A percentile compares a stretch with the other conserved stretches of the same genome.
Evolutionary conservation across 1,140 invertebrate genomes (phyloP).

Genomic region (Mercenaria mercenaria): DNA sequence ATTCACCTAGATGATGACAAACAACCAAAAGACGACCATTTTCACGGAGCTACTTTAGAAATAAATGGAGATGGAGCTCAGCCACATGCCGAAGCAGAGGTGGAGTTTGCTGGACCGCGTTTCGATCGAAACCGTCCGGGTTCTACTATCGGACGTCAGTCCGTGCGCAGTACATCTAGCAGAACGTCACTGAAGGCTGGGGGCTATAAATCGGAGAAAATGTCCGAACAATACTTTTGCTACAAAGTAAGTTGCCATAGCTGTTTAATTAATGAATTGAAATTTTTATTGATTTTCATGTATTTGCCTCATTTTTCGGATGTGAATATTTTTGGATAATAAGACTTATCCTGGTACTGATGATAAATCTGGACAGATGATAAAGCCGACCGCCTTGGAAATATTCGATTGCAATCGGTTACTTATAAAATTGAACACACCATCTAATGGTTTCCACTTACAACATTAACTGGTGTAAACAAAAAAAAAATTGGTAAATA

Average conservation of each 20-base stretch:
- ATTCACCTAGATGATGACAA: constrained; percentile 74
- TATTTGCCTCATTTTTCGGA: not conserved
- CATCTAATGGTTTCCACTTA: no score
- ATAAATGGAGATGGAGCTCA: constrained; percentile 61
- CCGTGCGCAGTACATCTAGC: constrained; percentile 68
- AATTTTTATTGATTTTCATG: not conserved
- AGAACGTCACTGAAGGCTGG: constrained; percentile 74
- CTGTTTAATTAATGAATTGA: not conserved
- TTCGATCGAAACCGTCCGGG: constrained; percentile 74
- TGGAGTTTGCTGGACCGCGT: constrained; percentile 59
- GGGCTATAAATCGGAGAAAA: constrained; percentile 63
- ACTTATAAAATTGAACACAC: no score
- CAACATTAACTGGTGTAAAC: no score
- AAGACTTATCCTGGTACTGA: no score
- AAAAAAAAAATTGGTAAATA: no score
- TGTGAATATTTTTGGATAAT: not conserved
- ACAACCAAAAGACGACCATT: constrained; percentile 65
- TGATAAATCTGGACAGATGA: no score
- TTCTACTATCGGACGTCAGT: constrained; percentile 73
- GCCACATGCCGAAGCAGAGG: constrained; percentile 42
- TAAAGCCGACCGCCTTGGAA: no score
- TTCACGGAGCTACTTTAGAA: constrained; percentile 76
- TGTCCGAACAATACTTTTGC: constrained; percentile 71
- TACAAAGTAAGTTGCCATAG: constrained; percentile 80
- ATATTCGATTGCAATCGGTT: no score